Evolutionary conservation across 2,113 vertebrate genomes (phyloP).

Genomic region (Ellobius talpinus): DNA sequence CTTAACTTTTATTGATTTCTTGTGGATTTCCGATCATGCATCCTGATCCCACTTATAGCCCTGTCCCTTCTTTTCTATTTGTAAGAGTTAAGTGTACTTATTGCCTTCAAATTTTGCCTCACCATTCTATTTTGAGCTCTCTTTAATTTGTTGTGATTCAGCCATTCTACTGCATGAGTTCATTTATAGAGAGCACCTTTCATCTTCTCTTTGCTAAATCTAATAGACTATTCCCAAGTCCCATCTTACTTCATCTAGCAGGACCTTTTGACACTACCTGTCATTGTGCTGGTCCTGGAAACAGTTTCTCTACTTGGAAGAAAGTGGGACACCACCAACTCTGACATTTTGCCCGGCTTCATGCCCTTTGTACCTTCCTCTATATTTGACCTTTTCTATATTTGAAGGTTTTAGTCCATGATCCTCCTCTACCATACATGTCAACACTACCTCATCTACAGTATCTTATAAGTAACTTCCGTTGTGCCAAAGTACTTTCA

Average conservation of each 20-base stretch:
- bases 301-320: neutral
- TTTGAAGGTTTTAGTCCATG: neutral
- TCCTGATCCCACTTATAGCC: neutral
- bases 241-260: neutral
- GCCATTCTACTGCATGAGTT: neutral
- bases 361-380: neutral
- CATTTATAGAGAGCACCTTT: neutral
- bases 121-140: neutral
- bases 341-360: neutral
- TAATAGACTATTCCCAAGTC: neutral
- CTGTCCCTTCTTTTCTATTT: neutral
- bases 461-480: neutral
- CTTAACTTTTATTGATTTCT: neutral
- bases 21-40: neutral
- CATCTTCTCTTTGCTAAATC: neutral
- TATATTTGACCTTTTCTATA: neutral
- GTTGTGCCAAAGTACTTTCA: neutral
- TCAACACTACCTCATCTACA: neutral
- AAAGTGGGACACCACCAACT: neutral
- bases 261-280: neutral
- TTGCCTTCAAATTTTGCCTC: neutral
- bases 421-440: neutral
- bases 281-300: neutral
- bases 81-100: neutral
- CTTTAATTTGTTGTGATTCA: slow-evolving; percentile 14